These are phyloP conservation scores for Notamacropus eugenii DNA, from an alignment of 2,797 vertebrate species.

Conservation along the genomic window DNA sequence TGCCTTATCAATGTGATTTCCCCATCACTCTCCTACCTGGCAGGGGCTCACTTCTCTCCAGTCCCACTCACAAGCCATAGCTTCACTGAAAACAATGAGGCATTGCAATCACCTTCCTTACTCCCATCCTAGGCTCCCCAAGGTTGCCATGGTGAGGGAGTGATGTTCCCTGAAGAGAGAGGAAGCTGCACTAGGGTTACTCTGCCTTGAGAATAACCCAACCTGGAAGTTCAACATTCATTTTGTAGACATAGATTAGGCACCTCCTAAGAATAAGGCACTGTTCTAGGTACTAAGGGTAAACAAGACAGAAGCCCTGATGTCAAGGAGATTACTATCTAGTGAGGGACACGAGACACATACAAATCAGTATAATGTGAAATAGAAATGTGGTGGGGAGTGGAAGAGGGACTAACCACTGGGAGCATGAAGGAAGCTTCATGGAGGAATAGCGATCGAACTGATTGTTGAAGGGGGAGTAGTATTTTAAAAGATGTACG, in stretches of 20 bases:
- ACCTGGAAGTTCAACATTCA: not conserved
- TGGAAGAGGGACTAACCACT: not conserved
- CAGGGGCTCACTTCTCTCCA: constrained; percentile 58
- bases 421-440: not conserved
- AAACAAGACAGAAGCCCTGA: not conserved
- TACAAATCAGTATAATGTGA: not conserved
- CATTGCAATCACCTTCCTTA: constrained; percentile 64
- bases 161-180: constrained; percentile 65
- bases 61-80: constrained; percentile 67
- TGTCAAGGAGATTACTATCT: not conserved
- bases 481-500: not conserved
- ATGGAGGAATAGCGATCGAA: not conserved
- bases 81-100: constrained; percentile 69
- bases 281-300: not conserved
- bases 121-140: constrained; percentile 75
- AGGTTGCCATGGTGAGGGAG: constrained; percentile 76
- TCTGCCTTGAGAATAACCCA: constrained; percentile 35
- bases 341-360: not conserved
- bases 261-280: not conserved
- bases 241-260: not conserved
- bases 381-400: not conserved
- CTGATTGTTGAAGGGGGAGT: not conserved
- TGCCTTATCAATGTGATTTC: constrained; percentile 1
- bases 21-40: constrained; percentile 22
- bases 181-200: constrained; percentile 65